Conservation (phyloP, 2,113 vertebrate genomes). For the Albula glossodonta region DNA sequence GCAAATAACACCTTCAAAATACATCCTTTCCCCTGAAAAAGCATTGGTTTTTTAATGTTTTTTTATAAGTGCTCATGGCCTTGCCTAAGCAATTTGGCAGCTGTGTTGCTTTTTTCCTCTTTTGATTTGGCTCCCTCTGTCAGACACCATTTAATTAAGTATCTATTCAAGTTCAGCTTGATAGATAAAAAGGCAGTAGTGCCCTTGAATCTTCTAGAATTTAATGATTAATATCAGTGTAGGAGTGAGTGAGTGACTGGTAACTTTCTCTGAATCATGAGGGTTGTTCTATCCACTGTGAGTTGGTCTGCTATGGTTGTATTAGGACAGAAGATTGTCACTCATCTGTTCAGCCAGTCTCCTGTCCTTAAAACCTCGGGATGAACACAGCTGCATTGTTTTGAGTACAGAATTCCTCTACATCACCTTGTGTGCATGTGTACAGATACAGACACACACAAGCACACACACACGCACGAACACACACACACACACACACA, state of each 20-base stretch:
- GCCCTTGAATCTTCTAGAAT: slow-evolving; percentile 61
- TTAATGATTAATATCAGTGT: slow-evolving; percentile 53
- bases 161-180: slow-evolving; percentile 31
- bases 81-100: slow-evolving; percentile 36
- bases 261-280: slow-evolving; percentile 55
- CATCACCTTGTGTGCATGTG: neutral
- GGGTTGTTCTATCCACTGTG: neutral
- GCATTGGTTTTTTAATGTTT: slow-evolving; percentile 2
- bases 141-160: slow-evolving; percentile 54
- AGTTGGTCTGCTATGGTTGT: no score
- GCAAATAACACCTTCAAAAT: slow-evolving; percentile 8
- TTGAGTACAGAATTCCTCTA: neutral
- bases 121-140: slow-evolving; percentile 34
- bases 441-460: neutral
- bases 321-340: neutral
- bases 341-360: neutral
- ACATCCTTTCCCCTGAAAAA: slow-evolving; percentile 34
- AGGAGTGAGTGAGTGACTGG: slow-evolving; percentile 50
- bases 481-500: neutral
- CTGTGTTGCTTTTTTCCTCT: neutral
- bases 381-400: neutral
- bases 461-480: neutral
- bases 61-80: slow-evolving; percentile 38
- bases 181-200: slow-evolving; percentile 47
- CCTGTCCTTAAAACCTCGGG: neutral